Base-by-base conservation (phyloP, 2,113 vertebrate genomes). In the Lepisosteus osseus region DNA sequence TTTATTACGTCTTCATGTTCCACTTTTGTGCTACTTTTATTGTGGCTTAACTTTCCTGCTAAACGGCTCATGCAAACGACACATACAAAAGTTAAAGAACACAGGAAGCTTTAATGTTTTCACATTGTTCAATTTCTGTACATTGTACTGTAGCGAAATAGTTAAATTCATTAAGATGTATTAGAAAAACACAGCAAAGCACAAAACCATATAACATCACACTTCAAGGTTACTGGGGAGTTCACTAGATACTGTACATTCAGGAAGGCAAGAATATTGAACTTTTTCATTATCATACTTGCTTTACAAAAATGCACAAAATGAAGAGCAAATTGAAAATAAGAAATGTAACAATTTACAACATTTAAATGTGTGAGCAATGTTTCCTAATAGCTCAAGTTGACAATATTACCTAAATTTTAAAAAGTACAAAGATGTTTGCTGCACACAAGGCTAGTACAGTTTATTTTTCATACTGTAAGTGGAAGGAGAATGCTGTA, bases 31-130 rank as follows among this genome's bases (percentile, higher is more conserved):
- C 61, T 62, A 29, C 6, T 8, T 7, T 54, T 54, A 11, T n/a
- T 54, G 2, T 29, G 29, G 29, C 29, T 29, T 29, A 1, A 29
- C 29, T 29, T 29, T 29, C 29, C 29, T 29, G 1, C 29, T 29
- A 29, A 29, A 29, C 29, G 1, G 29, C 29, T 29, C 29, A 67
- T 15, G 55, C 13, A 3, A 57, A 69, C 7, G 9, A 61, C 13
- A 70, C 13, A 44, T 41, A 7, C 9, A n/a, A 51, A 6, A 45
- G 6, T 8, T n/a, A 61, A 70, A 61, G 69, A 62, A 62, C 56
- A 62, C 12, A 61, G 7, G 15, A 14, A 70, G 12, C 42, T 62
- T 70, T 69, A 69, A 61, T 70, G 47, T 51, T 70, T 69, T 69
- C 68, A 59, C 68, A 69, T 59, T 59, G 29, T 45, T 61, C 40